phyloP scores from a whole-genome alignment of 2,888 invertebrate genomes.

The Zaprionus lineosus region DNA sequence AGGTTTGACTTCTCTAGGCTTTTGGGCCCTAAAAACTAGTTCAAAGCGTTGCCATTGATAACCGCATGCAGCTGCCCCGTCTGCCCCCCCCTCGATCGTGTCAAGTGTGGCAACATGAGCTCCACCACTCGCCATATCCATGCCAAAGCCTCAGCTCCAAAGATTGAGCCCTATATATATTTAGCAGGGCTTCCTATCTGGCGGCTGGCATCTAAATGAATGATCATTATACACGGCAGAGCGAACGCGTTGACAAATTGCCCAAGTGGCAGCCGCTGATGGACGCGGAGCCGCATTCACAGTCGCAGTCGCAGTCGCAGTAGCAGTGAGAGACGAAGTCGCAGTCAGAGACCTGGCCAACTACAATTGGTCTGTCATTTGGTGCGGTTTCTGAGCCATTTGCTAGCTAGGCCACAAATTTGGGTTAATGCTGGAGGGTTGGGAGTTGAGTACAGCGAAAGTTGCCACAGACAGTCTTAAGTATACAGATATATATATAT shows the following conservation, averaged over 20 bases:
- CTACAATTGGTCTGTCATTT: conserved; percentile 15
- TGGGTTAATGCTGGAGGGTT: conserved; percentile 62
- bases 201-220: conserved; percentile 72
- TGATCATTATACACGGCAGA: conserved; percentile 64
- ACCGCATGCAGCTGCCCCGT: conserved; percentile 46
- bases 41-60: conserved; percentile 59
- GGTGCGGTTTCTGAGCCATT: conserved; percentile 35
- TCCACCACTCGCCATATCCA: conserved; percentile 43
- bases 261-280: conserved; percentile 33
- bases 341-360: conserved; percentile 24
- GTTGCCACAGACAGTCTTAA: conserved; percentile 27
- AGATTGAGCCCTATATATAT: conserved; percentile 44
- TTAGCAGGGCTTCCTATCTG: conserved; percentile 61
- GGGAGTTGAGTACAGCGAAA: conserved; percentile 36
- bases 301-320: conserved; percentile 39
- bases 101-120: conserved; percentile 48
- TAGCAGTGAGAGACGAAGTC: background rate
- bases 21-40: conserved; percentile 61
- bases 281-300: conserved; percentile 55
- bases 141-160: conserved; percentile 1
- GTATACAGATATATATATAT: background rate
- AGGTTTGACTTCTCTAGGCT: conserved; percentile 35
- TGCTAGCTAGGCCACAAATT: conserved; percentile 52
- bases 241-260: conserved; percentile 74
- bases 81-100: conserved; percentile 32